Base-by-base conservation (phyloP, 2,888 invertebrate genomes). In the Halictus ligatus region DNA sequence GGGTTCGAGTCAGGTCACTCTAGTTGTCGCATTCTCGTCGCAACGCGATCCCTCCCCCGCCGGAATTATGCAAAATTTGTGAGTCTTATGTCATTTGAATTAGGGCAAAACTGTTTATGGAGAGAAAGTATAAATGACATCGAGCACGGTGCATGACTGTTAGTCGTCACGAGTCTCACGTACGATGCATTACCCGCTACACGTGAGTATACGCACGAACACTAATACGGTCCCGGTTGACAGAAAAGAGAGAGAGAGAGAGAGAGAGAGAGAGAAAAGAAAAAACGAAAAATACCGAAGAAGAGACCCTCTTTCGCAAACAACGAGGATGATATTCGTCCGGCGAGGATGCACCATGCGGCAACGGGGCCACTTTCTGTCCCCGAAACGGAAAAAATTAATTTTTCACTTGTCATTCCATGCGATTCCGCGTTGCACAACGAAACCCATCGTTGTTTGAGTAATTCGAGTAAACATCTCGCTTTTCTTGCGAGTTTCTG, bases 41-140 rank as follows among this genome's bases (percentile, higher is more conserved):
- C n/a, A n/a, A 2, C n/a, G 72, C 46, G 13, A 72, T 25, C 15
- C 46, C 29, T 29, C 29, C 7, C 21, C 35, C 25, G 25, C 35
- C 35, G 46, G 78, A 60, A 69, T 72, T 43, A 72, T 54, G 74
- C n/a, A 75, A 83, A 79, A 83, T 75, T 72, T 35, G 5, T 58
- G 25, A 48, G 74, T 60, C 46, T 74, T 18, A 21, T 85, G 78
- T 78, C 85, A 90, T 85, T 84, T 67, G 89, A 76, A 87, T 85
- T 83, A 87, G 86, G 89, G 86, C 83, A 88, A 85, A 87, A 81
- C 84, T 82, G 86, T 90, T 86, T 89, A 88, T 78, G 88, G 86
- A 90, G 93, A 92, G 94, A 94, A 94, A 94, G 94, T 94, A 94
- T 94, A 94, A 93, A 94, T 94, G 94, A 93, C 93, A 92, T 91